These are phyloP conservation scores for Myotis planiceps DNA, from an alignment of 2,797 vertebrate genomes.

Conservation along the genomic window DNA sequence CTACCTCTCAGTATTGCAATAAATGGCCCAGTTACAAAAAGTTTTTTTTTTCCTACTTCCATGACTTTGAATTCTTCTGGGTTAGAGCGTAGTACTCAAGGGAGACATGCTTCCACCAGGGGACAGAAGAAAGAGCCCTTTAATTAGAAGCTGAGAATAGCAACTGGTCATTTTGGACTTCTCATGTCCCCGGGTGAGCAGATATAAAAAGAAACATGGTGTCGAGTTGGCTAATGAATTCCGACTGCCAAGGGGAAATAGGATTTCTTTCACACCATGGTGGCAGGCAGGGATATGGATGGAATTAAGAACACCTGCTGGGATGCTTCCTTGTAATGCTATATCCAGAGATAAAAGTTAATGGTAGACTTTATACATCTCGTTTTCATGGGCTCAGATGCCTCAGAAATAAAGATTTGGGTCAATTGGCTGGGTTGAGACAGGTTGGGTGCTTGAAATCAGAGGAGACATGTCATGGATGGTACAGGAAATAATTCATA, in stretches of 20 bases:
- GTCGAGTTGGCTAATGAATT: slow-evolving; percentile 2
- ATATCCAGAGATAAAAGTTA: not conserved
- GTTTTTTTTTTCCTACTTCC: not conserved
- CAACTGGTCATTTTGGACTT: not conserved
- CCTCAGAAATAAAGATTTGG: not conserved
- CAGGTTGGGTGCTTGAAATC: not conserved
- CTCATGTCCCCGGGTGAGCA: not conserved
- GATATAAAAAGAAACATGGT: not conserved
- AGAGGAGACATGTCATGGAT: not conserved
- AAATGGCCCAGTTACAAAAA: not conserved
- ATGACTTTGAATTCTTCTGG: slow-evolving; percentile 23
- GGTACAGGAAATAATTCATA: not conserved
- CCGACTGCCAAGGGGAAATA: not conserved
- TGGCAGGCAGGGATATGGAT: not conserved
- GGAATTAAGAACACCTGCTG: not conserved
- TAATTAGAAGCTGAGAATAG: not conserved
- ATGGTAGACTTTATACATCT: not conserved
- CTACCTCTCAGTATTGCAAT: not conserved
- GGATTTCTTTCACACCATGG: not conserved
- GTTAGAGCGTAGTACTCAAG: not conserved
- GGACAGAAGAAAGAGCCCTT: not conserved
- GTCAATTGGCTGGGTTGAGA: not conserved
- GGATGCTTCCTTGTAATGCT: not conserved
- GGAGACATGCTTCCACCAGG: not conserved
- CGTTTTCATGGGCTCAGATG: not conserved